phyloP scores from a whole-genome alignment of 2,888 invertebrate species.

The Himalopsyche japonica region DNA sequence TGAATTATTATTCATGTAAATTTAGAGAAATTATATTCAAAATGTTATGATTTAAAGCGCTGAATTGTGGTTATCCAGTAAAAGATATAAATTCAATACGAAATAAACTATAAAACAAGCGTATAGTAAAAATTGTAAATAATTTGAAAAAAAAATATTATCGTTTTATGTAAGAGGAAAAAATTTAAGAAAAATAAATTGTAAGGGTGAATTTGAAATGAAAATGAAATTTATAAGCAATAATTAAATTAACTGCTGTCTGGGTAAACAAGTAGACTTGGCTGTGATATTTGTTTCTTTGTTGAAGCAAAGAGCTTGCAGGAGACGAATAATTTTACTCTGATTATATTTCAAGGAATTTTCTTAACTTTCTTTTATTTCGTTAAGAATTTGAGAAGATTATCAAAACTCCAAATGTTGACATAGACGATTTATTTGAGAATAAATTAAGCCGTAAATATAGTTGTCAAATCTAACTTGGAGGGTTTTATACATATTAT shows the following conservation, averaged over 20 bases:
- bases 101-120: no score
- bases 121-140: no score
- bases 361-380: not conserved
- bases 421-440: not conserved
- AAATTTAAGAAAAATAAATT: not conserved
- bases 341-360: not conserved
- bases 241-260: not conserved
- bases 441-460: not conserved
- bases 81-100: no score
- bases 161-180: no score
- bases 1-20: no score
- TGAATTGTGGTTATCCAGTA: no score
- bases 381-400: not conserved
- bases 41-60: no score
- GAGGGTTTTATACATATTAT: no score
- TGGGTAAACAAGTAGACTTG: not conserved
- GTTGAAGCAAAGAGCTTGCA: not conserved
- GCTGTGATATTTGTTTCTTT: not conserved
- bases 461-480: not conserved
- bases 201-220: not conserved
- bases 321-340: not conserved
- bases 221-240: not conserved
- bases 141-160: no score
- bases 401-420: not conserved
- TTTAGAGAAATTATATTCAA: no score